A percentile compares a stretch with the other conserved stretches of the same genome.
These are phyloP conservation scores for Lophochroa leadbeateri DNA, from an alignment of 2,113 vertebrate species.

Conservation along the genomic window DNA sequence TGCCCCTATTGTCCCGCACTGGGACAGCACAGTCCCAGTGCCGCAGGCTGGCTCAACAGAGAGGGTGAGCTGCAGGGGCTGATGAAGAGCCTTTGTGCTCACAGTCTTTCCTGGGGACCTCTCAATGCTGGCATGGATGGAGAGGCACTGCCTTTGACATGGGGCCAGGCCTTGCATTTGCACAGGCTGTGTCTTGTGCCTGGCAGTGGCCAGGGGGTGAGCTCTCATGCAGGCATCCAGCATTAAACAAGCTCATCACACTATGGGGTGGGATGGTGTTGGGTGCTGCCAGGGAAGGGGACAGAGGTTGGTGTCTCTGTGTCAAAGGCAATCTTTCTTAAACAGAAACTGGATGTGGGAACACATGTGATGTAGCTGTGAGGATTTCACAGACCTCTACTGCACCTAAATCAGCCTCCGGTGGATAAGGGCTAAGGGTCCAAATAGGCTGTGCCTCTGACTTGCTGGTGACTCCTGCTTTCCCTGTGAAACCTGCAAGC, in stretches of 20 bases:
- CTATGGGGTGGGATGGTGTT: not conserved
- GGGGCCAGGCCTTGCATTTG: not conserved
- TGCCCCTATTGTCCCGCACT: fast-evolving
- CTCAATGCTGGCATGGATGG: not conserved
- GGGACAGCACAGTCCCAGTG: not conserved
- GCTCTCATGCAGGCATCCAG: not conserved
- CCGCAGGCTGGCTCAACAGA: not conserved
- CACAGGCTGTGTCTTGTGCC: not conserved
- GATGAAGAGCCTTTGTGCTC: not conserved
- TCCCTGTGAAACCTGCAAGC: not conserved
- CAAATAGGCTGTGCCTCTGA: not conserved
- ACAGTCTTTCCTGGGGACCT: not conserved
- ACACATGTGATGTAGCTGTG: not conserved
- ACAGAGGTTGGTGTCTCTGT: not conserved
- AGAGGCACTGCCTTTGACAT: not conserved
- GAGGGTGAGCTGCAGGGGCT: not conserved
- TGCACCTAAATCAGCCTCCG: not conserved
- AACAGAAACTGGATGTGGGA: not conserved
- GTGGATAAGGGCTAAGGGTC: not conserved
- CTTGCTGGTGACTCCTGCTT: not conserved
- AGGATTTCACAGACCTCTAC: not conserved
- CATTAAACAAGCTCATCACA: fast-evolving
- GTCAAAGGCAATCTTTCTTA: not conserved
- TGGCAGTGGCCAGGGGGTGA: not conserved
- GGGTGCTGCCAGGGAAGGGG: not conserved